Evolutionary conservation across 1,140 invertebrate species (phyloP).

Genomic region (Harlomillsia oculata): DNA sequence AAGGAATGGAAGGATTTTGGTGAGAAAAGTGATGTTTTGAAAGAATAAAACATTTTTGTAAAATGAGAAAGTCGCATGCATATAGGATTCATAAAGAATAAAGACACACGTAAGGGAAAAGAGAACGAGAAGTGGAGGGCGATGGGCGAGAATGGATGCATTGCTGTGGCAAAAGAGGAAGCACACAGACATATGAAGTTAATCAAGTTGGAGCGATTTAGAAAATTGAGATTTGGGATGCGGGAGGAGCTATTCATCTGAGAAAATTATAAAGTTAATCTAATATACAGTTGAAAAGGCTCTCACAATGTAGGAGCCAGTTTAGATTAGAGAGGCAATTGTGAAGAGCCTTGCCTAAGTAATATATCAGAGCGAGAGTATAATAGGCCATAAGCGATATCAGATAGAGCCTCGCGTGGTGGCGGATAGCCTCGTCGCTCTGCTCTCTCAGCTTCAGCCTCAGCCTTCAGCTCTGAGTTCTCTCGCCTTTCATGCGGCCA

Average conservation of each 20-base stretch:
- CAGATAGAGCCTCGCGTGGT: too few species aligned
- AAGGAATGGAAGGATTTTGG: too few species aligned
- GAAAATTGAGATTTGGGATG: constrained; percentile 29
- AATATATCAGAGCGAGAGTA: constrained; percentile 23
- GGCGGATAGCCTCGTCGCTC: too few species aligned
- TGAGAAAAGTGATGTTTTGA: too few species aligned
- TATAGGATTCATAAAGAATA: background rate
- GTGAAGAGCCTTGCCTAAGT: constrained; percentile 28
- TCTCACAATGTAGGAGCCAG: constrained; percentile 30
- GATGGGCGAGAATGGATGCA: background rate
- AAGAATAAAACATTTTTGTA: too few species aligned
- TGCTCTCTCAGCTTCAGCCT: constrained; percentile 12
- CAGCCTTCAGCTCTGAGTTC: too few species aligned
- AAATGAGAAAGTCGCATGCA: too few species aligned
- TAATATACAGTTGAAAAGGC: constrained; percentile 34
- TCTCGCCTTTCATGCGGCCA: constrained; percentile 28
- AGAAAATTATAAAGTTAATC: constrained; percentile 37
- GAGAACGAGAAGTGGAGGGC: background rate
- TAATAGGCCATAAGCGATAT: constrained; percentile 23
- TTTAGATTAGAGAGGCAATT: constrained; percentile 33
- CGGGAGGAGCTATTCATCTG: constrained; percentile 28
- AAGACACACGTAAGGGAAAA: background rate
- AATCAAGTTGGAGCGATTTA: constrained; percentile 30
- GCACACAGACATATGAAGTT: constrained; percentile 26
- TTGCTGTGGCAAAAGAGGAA: background rate